phyloP scores from a whole-genome alignment of 2,113 vertebrate genomes.

The Ploceus nigricollis region DNA sequence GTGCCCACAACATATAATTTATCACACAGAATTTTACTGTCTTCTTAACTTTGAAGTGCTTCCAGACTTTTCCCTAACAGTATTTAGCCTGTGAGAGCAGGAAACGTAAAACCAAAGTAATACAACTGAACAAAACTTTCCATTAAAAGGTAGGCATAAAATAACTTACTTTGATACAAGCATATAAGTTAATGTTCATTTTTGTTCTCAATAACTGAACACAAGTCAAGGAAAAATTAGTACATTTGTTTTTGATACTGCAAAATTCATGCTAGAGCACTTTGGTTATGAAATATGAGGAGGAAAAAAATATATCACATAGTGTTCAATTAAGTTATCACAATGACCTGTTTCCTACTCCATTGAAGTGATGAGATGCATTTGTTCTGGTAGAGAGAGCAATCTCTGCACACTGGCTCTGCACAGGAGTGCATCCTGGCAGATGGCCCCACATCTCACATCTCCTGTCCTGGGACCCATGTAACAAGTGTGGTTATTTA shows the following conservation, averaged over 20 bases:
- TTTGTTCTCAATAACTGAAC: background rate
- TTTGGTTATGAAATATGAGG: background rate
- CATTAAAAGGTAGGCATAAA: background rate
- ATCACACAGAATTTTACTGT: background rate
- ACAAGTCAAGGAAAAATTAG: background rate
- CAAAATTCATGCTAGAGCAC: background rate
- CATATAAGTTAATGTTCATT: background rate
- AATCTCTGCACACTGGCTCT: background rate
- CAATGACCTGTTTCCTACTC: background rate
- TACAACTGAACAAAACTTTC: background rate
- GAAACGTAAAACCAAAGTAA: background rate
- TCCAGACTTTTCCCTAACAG: background rate
- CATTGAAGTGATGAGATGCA: no score
- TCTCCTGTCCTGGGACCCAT: rapidly evolving
- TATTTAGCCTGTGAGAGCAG: background rate
- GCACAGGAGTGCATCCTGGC: rapidly evolving
- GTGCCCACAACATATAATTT: background rate
- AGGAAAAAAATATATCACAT: background rate
- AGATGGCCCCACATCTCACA: background rate
- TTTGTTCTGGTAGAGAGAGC: background rate
- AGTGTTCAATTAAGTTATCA: background rate
- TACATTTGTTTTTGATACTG: background rate
- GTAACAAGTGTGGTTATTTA: background rate
- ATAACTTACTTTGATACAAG: background rate
- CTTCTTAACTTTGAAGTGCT: background rate